Percentiles rank a stretch among this genome's conserved stretches.
Evolutionary conservation across 2,888 invertebrate species (phyloP).

Genomic region (Drosophila testacea): DNA sequence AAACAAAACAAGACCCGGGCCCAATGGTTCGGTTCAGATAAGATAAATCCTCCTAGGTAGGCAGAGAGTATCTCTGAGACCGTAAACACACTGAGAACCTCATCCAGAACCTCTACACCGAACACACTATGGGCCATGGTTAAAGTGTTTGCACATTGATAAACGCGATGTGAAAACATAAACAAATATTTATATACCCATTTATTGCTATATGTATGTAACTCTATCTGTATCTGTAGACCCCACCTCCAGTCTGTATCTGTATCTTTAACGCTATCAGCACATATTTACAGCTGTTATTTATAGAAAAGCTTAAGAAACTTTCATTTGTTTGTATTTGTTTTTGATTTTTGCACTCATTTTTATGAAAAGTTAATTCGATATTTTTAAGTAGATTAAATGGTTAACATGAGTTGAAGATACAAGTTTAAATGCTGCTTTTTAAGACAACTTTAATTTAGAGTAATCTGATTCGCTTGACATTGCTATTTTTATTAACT

Average conservation of each 20-base stretch:
- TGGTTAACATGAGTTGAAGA: background rate
- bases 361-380: background rate
- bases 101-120: background rate
- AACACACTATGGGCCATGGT: slow-evolving; percentile 13
- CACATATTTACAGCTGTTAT: slow-evolving; percentile 31
- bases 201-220: slow-evolving; percentile 33
- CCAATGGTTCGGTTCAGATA: slow-evolving; percentile 29
- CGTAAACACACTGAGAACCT: slow-evolving; percentile 1
- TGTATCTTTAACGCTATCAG: slow-evolving; percentile 28
- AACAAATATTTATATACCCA: slow-evolving; percentile 62
- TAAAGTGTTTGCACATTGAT: slow-evolving; percentile 61
- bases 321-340: slow-evolving; percentile 11
- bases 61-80: slow-evolving; percentile 25
- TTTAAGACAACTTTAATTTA: background rate
- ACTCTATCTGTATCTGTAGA: slow-evolving; percentile 12
- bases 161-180: slow-evolving; percentile 64
- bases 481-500: background rate
- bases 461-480: background rate
- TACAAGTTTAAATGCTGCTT: background rate
- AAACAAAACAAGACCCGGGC: background rate
- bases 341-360: background rate
- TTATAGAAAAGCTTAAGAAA: slow-evolving; percentile 25
- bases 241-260: slow-evolving; percentile 14
- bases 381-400: background rate
- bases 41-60: slow-evolving; percentile 46